Evolutionary conservation across 1,140 invertebrate genomes (phyloP).

Genomic region (Scylla paramamosain): DNA sequence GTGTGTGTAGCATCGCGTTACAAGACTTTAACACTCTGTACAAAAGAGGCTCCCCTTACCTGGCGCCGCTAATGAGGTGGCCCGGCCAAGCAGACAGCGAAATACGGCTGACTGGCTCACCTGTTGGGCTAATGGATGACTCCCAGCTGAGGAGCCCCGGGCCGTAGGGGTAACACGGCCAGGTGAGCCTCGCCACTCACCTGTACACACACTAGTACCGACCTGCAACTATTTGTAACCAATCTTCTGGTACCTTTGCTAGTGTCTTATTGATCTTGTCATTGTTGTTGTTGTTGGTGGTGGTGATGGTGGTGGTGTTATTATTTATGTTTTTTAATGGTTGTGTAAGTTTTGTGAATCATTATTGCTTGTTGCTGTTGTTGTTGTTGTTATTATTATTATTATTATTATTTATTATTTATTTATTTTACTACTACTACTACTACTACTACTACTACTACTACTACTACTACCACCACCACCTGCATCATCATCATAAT

Average conservation of each 20-base stretch:
- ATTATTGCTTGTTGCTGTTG: neutral
- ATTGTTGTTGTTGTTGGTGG: too few relatives aligned
- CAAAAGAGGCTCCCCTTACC: conserved; percentile 10
- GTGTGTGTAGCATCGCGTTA: conserved; percentile 20
- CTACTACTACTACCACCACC: conserved; percentile 29
- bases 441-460: conserved; percentile 45
- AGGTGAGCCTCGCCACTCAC: neutral
- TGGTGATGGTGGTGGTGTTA: too few relatives aligned
- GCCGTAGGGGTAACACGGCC: neutral
- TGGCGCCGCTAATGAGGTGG: neutral
- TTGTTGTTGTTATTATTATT: conserved; percentile 7
- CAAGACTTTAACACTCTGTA: conserved; percentile 23
- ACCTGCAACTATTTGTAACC: too few relatives aligned
- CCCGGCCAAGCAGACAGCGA: conserved; percentile 8
- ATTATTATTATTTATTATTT: neutral
- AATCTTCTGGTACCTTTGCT: too few relatives aligned
- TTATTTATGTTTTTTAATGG: too few relatives aligned
- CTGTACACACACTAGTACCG: neutral
- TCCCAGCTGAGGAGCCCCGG: neutral
- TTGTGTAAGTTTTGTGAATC: neutral
- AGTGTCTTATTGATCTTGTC: too few relatives aligned
- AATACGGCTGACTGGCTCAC: conserved; percentile 18
- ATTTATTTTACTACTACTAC: neutral
- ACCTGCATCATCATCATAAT: too few relatives aligned
- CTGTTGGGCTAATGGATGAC: conserved; percentile 1